These are phyloP conservation scores for Amblyjoppa proteus DNA, from an alignment of 2,888 invertebrate genomes.

Conservation along the genomic window DNA sequence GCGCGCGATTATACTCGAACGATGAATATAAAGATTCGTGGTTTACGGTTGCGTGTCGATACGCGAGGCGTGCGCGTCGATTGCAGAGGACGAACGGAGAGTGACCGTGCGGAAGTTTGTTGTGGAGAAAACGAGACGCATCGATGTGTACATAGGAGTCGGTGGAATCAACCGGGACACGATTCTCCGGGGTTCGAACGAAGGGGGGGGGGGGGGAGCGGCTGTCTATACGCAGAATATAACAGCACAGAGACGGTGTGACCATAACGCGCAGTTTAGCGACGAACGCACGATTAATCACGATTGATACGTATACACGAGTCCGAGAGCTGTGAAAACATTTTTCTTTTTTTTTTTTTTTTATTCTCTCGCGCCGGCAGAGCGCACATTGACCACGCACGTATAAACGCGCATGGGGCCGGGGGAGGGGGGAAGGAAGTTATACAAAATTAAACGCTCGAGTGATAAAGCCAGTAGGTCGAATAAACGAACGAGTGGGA, in stretches of 20 bases:
- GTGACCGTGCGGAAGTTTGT: background rate
- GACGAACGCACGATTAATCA: constrained; percentile 51
- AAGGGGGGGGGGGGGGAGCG: background rate
- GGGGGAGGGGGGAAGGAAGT: background rate
- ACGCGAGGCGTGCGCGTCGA: constrained; percentile 4
- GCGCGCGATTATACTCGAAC: constrained; percentile 56
- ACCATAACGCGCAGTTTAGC: constrained; percentile 19
- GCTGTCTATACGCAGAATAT: constrained; percentile 8
- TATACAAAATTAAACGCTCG: constrained; percentile 25
- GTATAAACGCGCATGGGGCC: background rate
- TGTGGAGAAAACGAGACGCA: constrained; percentile 11
- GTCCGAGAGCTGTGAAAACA: constrained; percentile 40
- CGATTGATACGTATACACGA: constrained; percentile 34
- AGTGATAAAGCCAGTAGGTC: constrained; percentile 24
- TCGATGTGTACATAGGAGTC: constrained; percentile 11
- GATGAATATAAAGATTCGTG: constrained; percentile 63
- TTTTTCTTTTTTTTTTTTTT: background rate
- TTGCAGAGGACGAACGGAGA: constrained; percentile 7
- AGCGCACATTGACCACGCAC: constrained; percentile 4
- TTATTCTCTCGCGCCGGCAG: background rate
- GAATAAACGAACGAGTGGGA: background rate
- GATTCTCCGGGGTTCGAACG: constrained; percentile 19
- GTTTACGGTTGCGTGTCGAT: constrained; percentile 4
- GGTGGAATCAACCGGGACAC: constrained; percentile 6
- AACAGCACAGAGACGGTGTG: background rate